These are phyloP conservation scores for Philantomba maxwellii DNA, from an alignment of 2,113 vertebrate genomes.

Conservation along the genomic window DNA sequence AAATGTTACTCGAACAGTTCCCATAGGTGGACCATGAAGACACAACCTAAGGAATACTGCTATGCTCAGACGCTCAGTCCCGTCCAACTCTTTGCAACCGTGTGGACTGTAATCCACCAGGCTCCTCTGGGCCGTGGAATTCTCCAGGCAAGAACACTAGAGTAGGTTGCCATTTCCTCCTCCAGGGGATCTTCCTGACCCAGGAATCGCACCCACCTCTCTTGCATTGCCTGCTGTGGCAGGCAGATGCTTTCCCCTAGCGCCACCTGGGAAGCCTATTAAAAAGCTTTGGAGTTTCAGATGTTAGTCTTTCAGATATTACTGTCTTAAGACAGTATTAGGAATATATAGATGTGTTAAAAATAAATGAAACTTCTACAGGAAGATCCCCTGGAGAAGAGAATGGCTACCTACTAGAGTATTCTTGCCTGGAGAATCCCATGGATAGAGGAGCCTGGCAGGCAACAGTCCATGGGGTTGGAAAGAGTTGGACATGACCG, in stretches of 20 bases:
- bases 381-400: neutral
- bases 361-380: neutral
- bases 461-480: neutral
- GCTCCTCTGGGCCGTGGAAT: neutral
- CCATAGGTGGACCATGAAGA: neutral
- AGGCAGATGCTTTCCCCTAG: neutral
- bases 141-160: neutral
- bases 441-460: neutral
- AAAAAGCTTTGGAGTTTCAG: neutral
- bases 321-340: neutral
- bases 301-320: neutral
- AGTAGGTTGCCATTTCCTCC: neutral
- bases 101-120: neutral
- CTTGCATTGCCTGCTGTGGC: neutral
- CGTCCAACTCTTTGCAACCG: accelerated
- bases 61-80: neutral
- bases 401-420: neutral
- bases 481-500: neutral
- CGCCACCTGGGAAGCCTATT: neutral
- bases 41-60: neutral
- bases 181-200: neutral
- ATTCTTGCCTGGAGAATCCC: neutral
- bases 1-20: neutral
- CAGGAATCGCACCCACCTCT: neutral
- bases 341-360: neutral